Conservation (phyloP, 2,888 invertebrate genomes). For the Gymnoscelis rufifasciata region DNA sequence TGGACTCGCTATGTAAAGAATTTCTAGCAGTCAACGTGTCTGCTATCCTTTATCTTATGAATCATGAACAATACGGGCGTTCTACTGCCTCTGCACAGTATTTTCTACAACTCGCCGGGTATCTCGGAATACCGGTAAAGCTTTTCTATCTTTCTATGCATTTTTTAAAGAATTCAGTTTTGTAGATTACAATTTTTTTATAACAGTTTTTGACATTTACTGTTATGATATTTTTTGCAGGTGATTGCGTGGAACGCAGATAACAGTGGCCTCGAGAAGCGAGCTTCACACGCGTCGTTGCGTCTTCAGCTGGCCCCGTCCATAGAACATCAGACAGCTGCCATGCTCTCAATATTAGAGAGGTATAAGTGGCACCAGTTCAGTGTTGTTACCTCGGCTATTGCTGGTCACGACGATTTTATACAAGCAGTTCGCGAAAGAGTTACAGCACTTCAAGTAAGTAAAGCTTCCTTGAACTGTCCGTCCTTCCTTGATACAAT, state of each 20-base stretch:
- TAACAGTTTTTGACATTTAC: no score
- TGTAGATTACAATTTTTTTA: no score
- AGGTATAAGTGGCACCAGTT: conserved; percentile 98
- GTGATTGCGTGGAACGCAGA: conserved; percentile 99
- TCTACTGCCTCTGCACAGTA: conserved; percentile 96
- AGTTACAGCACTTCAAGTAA: conserved; percentile 88
- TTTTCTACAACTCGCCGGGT: conserved; percentile 94
- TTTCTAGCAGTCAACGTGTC: conserved; percentile 93
- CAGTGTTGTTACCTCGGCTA: conserved; percentile 94
- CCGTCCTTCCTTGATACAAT: no score
- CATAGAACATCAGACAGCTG: conserved; percentile 96
- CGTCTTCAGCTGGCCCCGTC: conserved; percentile 97
- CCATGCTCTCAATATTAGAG: conserved; percentile 96
- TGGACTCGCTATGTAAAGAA: conserved; percentile 92
- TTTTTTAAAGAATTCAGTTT: no score
- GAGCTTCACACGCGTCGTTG: conserved; percentile 92
- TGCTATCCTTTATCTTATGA: conserved; percentile 96
- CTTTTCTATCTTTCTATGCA: conserved; percentile 35
- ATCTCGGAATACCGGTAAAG: conserved; percentile 92
- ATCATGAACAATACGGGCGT: conserved; percentile 95
- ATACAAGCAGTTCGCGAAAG: conserved; percentile 95
- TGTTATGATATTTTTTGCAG: conserved; percentile 30
- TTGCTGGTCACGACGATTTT: conserved; percentile 97
- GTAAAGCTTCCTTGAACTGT: no score
- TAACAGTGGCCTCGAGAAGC: conserved; percentile 90